Percentiles rank a stretch among this genome's conserved stretches.
Evolutionary conservation across 2,797 vertebrate species (phyloP).

Genomic region (Buceros bicornis): DNA sequence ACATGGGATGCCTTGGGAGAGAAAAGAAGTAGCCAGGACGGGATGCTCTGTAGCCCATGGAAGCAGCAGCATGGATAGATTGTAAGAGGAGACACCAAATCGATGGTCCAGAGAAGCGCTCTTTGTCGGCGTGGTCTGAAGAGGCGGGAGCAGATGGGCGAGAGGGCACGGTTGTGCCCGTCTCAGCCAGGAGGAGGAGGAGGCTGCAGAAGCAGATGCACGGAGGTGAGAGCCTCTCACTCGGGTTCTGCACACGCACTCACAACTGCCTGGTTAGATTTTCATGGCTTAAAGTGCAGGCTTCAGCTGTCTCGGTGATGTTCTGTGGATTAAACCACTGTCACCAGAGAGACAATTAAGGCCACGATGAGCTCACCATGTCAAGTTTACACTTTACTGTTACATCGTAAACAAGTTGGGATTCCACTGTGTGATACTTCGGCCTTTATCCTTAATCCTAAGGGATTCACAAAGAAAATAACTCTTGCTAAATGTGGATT

Average conservation of each 20-base stretch:
- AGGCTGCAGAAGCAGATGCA: neutral
- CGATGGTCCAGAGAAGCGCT: neutral
- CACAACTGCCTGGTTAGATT: neutral
- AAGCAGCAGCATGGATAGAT: neutral
- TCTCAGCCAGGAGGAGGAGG: neutral
- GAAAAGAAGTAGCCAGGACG: neutral
- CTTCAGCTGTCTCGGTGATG: neutral
- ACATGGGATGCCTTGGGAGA: neutral
- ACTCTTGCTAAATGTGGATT: neutral
- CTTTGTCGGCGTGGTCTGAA: neutral
- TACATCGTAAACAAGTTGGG: neutral
- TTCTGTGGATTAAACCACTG: constrained; percentile 7
- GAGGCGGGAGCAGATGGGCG: accelerated
- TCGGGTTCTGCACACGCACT: neutral
- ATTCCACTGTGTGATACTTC: neutral
- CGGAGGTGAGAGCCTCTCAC: neutral
- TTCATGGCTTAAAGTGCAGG: neutral
- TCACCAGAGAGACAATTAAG: neutral
- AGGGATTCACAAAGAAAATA: neutral
- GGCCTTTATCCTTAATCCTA: neutral
- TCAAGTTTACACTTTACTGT: neutral
- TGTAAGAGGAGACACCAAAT: neutral
- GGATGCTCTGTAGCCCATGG: neutral
- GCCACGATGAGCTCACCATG: neutral
- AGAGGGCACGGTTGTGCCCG: neutral